A percentile compares a stretch with the other conserved stretches of the same genome.
phyloP scores from a whole-genome alignment of 2,888 invertebrate genomes.

The Aspidiotus destructor region DNA sequence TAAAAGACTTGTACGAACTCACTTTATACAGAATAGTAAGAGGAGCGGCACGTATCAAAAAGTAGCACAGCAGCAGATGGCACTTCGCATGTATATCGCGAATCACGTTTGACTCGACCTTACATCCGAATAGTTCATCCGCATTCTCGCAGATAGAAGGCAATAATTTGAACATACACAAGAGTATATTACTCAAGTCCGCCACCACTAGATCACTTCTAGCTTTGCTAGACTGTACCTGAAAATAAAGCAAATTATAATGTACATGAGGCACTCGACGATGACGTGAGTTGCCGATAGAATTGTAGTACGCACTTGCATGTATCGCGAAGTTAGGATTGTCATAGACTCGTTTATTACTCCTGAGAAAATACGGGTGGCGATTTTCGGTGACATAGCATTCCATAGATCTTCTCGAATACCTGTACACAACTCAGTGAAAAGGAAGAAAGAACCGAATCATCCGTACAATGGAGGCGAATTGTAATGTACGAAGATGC shows the following conservation, averaged over 20 bases:
- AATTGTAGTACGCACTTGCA: slow-evolving; percentile 50
- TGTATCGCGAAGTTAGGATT: slow-evolving; percentile 67
- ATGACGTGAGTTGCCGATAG: no score
- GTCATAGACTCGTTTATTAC: slow-evolving; percentile 77
- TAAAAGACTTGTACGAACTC: not conserved
- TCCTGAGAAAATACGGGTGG: slow-evolving; percentile 71
- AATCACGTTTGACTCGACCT: slow-evolving; percentile 54
- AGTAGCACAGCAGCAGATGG: slow-evolving; percentile 63
- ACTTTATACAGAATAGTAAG: slow-evolving; percentile 69
- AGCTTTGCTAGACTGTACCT: slow-evolving; percentile 57
- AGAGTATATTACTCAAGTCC: slow-evolving; percentile 64
- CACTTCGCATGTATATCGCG: slow-evolving; percentile 75
- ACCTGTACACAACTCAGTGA: slow-evolving; percentile 45
- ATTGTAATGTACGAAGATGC: not conserved
- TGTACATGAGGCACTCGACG: no score
- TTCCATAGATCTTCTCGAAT: slow-evolving; percentile 74
- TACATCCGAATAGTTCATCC: slow-evolving; percentile 50
- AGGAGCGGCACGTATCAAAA: slow-evolving; percentile 64
- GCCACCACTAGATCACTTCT: slow-evolving; percentile 54
- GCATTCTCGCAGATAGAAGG: slow-evolving; percentile 51
- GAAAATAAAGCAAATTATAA: slow-evolving; percentile 37
- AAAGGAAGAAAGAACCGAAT: not conserved
- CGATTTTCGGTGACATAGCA: slow-evolving; percentile 80
- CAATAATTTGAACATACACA: slow-evolving; percentile 63
- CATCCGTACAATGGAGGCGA: not conserved